Percentiles rank a stretch among this genome's conserved stretches.
These are phyloP conservation scores for Chloroceryle inda DNA, from an alignment of 2,797 vertebrate species.

Conservation along the genomic window DNA sequence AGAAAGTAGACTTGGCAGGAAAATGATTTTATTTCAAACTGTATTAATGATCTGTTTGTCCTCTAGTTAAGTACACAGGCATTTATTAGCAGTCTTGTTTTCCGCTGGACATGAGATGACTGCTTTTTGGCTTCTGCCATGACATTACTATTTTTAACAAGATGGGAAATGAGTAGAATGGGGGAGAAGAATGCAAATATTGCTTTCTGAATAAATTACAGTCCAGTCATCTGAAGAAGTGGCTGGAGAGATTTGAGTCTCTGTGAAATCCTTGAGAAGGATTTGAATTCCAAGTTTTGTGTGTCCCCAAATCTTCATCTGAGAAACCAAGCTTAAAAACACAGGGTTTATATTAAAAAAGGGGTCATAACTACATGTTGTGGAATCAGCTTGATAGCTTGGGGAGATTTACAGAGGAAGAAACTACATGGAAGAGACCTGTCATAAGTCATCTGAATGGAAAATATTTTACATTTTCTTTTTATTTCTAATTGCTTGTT, in stretches of 20 bases:
- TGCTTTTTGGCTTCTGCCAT: not conserved
- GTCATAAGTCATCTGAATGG: not conserved
- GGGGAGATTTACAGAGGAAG: not conserved
- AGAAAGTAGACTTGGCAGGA: not conserved
- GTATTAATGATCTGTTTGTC: not conserved
- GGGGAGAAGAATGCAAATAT: slow-evolving; percentile 9
- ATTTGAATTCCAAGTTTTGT: not conserved
- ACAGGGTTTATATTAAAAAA: not conserved
- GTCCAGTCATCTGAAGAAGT: not conserved
- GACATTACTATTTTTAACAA: slow-evolving; percentile 19
- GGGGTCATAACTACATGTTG: not conserved
- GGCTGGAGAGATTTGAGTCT: not conserved
- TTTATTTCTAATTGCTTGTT: not conserved
- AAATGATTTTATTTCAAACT: not conserved
- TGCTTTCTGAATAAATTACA: not conserved
- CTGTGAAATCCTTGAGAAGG: not conserved
- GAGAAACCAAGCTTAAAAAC: not conserved
- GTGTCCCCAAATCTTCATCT: not conserved
- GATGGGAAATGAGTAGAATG: not conserved
- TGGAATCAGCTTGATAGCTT: not conserved
- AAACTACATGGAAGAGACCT: not conserved
- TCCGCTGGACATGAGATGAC: not conserved
- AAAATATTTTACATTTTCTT: not conserved
- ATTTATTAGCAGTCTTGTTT: slow-evolving; percentile 5
- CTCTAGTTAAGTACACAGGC: not conserved